These are phyloP conservation scores for Rhipidura dahli DNA, from an alignment of 2,113 vertebrate genomes.

Conservation along the genomic window DNA sequence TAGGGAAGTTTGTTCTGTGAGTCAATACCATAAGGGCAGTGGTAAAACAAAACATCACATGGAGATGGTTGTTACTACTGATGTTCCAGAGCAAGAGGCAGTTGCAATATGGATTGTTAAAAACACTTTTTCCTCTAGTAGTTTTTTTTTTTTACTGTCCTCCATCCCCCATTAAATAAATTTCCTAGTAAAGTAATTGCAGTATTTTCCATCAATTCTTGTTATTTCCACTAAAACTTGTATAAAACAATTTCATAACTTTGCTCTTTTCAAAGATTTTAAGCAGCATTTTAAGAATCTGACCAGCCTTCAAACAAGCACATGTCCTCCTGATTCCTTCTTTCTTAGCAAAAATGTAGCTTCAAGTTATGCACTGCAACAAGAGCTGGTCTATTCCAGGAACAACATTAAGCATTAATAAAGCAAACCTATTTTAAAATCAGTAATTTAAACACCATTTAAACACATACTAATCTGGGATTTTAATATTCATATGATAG, in stretches of 20 bases:
- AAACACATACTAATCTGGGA: not conserved
- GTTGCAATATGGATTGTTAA: not conserved
- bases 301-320: not conserved
- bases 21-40: not conserved
- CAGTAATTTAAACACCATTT: not conserved
- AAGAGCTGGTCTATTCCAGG: not conserved
- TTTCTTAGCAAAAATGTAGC: not conserved
- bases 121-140: not conserved
- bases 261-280: not conserved
- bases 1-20: not conserved
- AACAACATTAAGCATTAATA: not conserved
- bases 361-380: not conserved
- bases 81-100: not conserved
- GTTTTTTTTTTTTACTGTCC: not conserved
- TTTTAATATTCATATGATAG: not conserved
- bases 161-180: not conserved
- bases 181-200: not conserved
- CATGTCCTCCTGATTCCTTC: not conserved
- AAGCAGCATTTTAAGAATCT: not conserved
- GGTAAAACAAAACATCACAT: not conserved
- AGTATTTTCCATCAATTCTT: not conserved
- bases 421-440: not conserved
- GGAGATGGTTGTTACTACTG: not conserved
- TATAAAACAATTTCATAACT: not conserved
- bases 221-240: not conserved